A percentile compares a stretch with the other conserved stretches of the same genome.
Conservation (phyloP, 2,797 vertebrate species). For the Schizothorax lantsangensis region DNA sequence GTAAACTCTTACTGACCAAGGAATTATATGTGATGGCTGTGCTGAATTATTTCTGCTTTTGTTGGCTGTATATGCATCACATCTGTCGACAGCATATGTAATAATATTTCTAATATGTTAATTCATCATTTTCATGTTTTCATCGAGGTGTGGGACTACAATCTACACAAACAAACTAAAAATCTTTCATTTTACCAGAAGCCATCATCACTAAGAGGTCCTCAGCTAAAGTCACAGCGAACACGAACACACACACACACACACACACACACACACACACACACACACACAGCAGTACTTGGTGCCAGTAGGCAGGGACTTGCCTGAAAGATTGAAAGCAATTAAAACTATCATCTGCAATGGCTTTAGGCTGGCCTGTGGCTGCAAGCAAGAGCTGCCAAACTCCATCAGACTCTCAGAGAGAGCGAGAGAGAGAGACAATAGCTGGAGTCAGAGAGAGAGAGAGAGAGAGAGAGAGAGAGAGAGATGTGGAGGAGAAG, state of each 20-base stretch:
- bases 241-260: conserved; percentile 62
- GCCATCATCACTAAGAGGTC: background rate
- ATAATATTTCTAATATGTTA: conserved; percentile 1
- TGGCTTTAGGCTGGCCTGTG: conserved; percentile 93
- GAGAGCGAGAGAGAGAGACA: conserved; percentile 74
- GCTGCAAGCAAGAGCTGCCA: conserved; percentile 93
- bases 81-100: background rate
- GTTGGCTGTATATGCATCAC: background rate
- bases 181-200: conserved; percentile 16
- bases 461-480: conserved; percentile 12
- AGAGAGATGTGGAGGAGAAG: conserved; percentile 61
- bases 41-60: background rate
- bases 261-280: conserved; percentile 64
- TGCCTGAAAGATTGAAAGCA: conserved; percentile 97
- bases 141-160: background rate
- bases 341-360: conserved; percentile 98
- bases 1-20: background rate
- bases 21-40: background rate
- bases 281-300: conserved; percentile 64
- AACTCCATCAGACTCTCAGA: conserved; percentile 86
- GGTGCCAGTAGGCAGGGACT: conserved; percentile 83
- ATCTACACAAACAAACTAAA: background rate
- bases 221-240: conserved; percentile 13
- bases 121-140: background rate
- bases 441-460: conserved; percentile 59